Evolutionary conservation across 2,113 vertebrate genomes (phyloP).

Genomic region (Alosa alosa): DNA sequence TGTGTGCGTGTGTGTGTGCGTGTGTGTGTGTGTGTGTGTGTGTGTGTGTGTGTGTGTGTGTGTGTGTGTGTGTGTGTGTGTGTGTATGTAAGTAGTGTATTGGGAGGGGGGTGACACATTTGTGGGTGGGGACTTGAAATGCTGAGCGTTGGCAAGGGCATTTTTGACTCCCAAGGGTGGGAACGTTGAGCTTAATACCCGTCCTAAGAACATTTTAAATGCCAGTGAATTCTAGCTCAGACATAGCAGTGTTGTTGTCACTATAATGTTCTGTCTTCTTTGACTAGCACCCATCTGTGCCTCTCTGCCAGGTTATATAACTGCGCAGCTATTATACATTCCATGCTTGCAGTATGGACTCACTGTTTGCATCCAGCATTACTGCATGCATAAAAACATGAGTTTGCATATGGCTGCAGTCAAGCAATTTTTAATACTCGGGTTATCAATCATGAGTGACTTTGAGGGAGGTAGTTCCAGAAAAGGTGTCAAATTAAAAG

Average conservation of each 20-base stretch:
- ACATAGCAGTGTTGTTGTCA: background rate
- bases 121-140: background rate
- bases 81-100: background rate
- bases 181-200: background rate
- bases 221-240: background rate
- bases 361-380: background rate
- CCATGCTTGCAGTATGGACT: background rate
- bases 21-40: background rate
- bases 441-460: slow-evolving; percentile 1
- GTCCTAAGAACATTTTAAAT: background rate
- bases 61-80: background rate
- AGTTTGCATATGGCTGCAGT: slow-evolving; percentile 8
- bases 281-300: background rate
- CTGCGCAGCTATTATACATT: background rate
- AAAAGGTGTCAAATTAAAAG: slow-evolving; percentile 40
- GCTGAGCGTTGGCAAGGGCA: background rate
- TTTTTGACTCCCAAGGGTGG: background rate
- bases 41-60: background rate
- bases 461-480: slow-evolving; percentile 14
- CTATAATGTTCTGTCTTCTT: background rate
- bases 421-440: slow-evolving; percentile 1
- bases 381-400: background rate
- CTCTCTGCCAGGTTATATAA: background rate
- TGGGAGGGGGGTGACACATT: background rate
- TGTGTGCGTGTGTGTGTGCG: background rate